Conservation (phyloP, 2,113 vertebrate genomes). For the Apodemus speciosus region DNA sequence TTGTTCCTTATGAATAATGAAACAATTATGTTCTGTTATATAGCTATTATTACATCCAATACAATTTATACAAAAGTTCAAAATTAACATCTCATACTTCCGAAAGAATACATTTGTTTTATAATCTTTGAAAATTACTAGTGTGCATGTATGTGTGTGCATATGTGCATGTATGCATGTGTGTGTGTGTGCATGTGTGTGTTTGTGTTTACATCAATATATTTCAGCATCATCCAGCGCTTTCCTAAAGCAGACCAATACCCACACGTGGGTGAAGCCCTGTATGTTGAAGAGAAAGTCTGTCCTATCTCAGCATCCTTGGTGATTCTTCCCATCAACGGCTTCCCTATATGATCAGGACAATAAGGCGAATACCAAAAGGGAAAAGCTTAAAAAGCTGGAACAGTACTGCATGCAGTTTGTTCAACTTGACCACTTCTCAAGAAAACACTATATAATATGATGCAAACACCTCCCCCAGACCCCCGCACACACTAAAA, state of each 20-base stretch:
- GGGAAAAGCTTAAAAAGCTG: not conserved
- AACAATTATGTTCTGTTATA: not conserved
- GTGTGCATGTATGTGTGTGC: not conserved
- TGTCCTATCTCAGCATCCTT: not conserved
- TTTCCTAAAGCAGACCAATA: slow-evolving; percentile 35
- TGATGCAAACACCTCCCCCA: not conserved
- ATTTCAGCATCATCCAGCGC: not conserved
- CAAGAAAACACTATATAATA: not conserved
- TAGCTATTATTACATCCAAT: not conserved
- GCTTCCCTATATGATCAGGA: not conserved
- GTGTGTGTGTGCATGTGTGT: not conserved
- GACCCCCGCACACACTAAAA: not conserved
- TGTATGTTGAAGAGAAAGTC: not conserved
- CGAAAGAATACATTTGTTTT: not conserved
- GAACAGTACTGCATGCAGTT: not conserved
- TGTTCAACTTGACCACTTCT: not conserved
- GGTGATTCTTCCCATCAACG: not conserved
- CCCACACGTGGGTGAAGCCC: not conserved
- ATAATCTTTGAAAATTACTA: not conserved
- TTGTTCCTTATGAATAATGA: not conserved
- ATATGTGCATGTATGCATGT: fast-evolving
- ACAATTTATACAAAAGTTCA: slow-evolving; percentile 5
- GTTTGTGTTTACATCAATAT: not conserved
- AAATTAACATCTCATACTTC: not conserved
- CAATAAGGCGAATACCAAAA: not conserved